phyloP scores from a whole-genome alignment of 2,888 invertebrate genomes.

The Acrobasis consociella region DNA sequence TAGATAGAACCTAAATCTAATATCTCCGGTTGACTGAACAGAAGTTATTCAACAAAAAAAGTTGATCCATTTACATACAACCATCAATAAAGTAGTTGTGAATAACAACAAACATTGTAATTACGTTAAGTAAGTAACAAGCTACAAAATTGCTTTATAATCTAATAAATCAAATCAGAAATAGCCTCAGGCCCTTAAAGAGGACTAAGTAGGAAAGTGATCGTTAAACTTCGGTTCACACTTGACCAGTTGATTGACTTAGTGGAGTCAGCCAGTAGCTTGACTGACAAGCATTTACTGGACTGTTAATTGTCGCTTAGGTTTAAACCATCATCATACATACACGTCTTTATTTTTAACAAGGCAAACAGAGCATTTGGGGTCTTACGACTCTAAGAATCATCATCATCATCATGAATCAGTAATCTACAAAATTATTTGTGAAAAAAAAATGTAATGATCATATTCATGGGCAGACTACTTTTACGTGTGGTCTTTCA shows the following conservation, averaged over 20 bases:
- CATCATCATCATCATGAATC: no score
- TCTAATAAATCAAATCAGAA: background rate
- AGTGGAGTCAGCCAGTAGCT: background rate
- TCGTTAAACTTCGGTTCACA: background rate
- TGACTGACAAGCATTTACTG: no score
- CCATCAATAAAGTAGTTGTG: background rate
- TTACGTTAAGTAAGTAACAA: background rate
- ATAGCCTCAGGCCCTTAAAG: background rate
- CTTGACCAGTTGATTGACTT: background rate
- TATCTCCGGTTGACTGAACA: background rate
- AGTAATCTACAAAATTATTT: no score
- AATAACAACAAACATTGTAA: background rate
- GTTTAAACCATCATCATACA: no score
- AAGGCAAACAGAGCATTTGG: no score
- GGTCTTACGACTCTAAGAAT: no score
- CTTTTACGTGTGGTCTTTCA: no score
- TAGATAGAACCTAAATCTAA: no score
- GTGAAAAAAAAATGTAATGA: no score
- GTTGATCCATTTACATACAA: background rate
- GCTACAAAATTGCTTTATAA: slow-evolving; percentile 1
- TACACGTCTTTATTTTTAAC: no score
- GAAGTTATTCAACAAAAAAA: background rate
- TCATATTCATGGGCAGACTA: no score
- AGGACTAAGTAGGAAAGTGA: slow-evolving; percentile 1
- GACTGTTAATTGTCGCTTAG: no score